Evolutionary conservation across 1,140 invertebrate species (phyloP).

Genomic region (Megalopta genalis): DNA sequence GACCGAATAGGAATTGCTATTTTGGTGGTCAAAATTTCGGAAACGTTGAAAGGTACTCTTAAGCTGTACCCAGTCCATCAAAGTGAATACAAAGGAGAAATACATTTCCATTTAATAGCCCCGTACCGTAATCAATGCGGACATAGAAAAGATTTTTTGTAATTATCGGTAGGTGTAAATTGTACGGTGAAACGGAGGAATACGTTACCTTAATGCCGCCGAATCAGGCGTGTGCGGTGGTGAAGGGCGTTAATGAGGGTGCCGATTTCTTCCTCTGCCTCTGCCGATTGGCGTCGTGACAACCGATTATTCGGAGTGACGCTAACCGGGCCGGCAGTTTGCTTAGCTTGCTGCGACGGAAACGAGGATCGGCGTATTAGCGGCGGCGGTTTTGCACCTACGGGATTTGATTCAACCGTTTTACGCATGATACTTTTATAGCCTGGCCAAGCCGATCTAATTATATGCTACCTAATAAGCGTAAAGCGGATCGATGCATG

Average conservation of each 20-base stretch:
- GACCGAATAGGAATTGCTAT: too few relatives aligned
- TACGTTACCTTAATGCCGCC: slow-evolving; percentile 65
- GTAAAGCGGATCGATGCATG: slow-evolving; percentile 62
- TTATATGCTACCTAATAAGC: slow-evolving; percentile 65
- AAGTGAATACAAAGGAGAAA: too few relatives aligned
- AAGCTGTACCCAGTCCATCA: too few relatives aligned
- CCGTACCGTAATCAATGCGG: too few relatives aligned
- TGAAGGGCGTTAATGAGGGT: slow-evolving; percentile 53
- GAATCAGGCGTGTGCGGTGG: slow-evolving; percentile 68
- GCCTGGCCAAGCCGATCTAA: slow-evolving; percentile 5
- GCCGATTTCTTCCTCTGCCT: slow-evolving; percentile 60
- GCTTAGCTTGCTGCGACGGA: slow-evolving; percentile 61
- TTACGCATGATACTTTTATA: not conserved
- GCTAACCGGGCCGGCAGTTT: slow-evolving; percentile 42
- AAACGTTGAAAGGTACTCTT: too few relatives aligned
- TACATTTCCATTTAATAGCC: too few relatives aligned
- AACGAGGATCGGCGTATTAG: slow-evolving; percentile 72
- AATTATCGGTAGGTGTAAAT: too few relatives aligned
- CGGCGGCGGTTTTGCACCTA: slow-evolving; percentile 67
- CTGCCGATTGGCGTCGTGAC: slow-evolving; percentile 58
- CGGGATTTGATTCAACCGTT: slow-evolving; percentile 31
- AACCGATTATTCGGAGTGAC: slow-evolving; percentile 58
- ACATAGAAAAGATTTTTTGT: too few relatives aligned
- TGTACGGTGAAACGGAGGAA: not conserved
- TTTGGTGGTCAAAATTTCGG: too few relatives aligned